phyloP scores from a whole-genome alignment of 2,113 vertebrate genomes.

The Phaethon lepturus region DNA sequence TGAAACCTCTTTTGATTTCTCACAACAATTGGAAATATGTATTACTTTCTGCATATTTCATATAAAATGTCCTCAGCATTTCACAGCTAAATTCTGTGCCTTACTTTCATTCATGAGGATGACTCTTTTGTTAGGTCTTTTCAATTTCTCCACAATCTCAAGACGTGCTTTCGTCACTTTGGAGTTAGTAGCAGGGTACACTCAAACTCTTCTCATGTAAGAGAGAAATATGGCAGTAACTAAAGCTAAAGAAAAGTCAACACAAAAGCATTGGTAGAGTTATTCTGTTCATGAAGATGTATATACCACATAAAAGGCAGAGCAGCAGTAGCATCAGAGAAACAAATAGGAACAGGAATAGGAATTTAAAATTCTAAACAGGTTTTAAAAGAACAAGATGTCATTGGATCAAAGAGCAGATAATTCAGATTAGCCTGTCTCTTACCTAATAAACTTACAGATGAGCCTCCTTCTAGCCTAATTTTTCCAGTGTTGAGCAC shows the following conservation, averaged over 20 bases:
- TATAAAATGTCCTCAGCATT: neutral
- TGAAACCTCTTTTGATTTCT: neutral
- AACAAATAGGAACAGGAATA: neutral
- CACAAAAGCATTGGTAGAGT: neutral
- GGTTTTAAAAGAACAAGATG: neutral
- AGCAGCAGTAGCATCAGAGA: neutral
- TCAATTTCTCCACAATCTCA: neutral
- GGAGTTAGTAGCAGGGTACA: neutral
- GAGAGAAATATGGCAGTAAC: neutral
- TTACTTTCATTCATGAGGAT: neutral
- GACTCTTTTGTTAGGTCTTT: neutral
- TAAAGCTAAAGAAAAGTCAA: neutral
- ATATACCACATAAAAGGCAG: neutral
- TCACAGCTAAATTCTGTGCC: neutral
- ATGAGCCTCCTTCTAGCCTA: neutral
- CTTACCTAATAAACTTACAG: neutral
- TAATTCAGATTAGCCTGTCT: neutral
- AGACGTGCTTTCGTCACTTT: neutral
- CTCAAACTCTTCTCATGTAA: neutral
- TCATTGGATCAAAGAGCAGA: neutral
- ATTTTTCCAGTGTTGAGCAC: neutral
- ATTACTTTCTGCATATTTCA: neutral
- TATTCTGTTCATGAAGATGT: neutral
- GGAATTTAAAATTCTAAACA: neutral
- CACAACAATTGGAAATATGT: neutral